Conservation (phyloP, 1,140 invertebrate genomes). For the Plectus sambesii region DNA sequence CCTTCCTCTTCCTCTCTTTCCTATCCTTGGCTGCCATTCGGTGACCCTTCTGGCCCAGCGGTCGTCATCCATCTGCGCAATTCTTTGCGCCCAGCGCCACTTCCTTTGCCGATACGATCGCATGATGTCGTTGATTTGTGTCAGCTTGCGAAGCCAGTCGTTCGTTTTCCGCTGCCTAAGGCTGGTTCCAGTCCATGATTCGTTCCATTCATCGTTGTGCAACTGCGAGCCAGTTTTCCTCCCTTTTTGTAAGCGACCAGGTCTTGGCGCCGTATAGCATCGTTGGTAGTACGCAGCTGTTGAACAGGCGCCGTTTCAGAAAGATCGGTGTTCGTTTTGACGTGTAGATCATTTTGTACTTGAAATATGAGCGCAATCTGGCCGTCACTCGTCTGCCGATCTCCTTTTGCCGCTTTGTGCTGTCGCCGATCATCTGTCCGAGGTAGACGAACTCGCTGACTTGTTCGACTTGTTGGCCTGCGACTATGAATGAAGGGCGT, state of each 20-base stretch:
- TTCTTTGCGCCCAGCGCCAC: too few species aligned
- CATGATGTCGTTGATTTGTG: too few species aligned
- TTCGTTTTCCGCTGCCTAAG: too few species aligned
- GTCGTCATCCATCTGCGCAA: too few species aligned
- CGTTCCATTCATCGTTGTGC: slow-evolving; percentile 9
- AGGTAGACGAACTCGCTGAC: slow-evolving; percentile 12
- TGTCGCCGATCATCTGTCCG: slow-evolving; percentile 8
- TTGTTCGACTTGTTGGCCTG: slow-evolving; percentile 6
- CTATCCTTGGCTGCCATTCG: too few species aligned
- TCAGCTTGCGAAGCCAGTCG: too few species aligned
- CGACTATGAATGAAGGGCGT: background rate
- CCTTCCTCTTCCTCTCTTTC: too few species aligned
- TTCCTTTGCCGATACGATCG: too few species aligned
- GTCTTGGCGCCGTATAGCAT: slow-evolving; percentile 12
- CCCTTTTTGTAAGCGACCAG: slow-evolving; percentile 13
- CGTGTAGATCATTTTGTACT: background rate
- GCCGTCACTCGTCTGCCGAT: slow-evolving; percentile 9
- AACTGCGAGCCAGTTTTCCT: background rate
- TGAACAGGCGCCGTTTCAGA: slow-evolving; percentile 11
- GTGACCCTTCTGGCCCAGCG: too few species aligned
- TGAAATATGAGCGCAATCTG: slow-evolving; percentile 4
- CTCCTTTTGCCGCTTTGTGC: background rate
- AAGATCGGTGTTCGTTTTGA: background rate
- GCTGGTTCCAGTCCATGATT: too few species aligned
- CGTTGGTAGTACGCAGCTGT: slow-evolving; percentile 12